Conservation (phyloP, 2,113 vertebrate species). For the Riparia riparia region DNA sequence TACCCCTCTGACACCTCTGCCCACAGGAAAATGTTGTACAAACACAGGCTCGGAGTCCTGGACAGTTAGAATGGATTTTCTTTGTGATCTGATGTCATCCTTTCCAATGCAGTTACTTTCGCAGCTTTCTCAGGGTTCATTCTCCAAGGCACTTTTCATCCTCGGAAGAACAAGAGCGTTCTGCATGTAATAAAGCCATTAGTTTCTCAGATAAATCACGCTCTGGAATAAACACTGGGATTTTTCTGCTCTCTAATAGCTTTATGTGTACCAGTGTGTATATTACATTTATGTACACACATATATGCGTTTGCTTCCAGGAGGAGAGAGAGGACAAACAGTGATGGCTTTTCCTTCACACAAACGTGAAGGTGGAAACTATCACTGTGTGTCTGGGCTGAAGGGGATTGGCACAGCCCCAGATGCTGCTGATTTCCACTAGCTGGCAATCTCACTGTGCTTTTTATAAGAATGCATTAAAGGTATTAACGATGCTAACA, state of each 20-base stretch:
- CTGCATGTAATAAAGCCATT: background rate
- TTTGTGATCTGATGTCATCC: background rate
- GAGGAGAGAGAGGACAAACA: background rate
- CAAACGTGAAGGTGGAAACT: background rate
- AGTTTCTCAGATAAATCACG: background rate
- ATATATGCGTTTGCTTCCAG: background rate
- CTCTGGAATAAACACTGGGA: background rate
- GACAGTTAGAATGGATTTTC: background rate
- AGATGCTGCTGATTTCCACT: background rate
- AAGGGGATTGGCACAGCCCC: background rate
- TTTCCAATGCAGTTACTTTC: background rate
- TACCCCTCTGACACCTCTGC: background rate
- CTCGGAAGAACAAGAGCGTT: background rate
- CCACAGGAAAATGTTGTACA: background rate
- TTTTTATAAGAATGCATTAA: background rate
- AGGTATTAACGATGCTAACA: conserved; percentile 17
- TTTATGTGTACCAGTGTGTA: background rate
- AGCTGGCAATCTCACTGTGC: background rate
- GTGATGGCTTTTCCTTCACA: background rate
- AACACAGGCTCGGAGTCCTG: background rate
- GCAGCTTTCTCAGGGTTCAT: background rate
- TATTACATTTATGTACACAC: background rate
- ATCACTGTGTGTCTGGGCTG: background rate
- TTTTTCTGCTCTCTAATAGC: background rate
- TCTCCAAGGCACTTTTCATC: background rate